These are phyloP conservation scores for Ornithorhynchus anatinus DNA, from an alignment of 2,113 vertebrate species.

Conservation along the genomic window DNA sequence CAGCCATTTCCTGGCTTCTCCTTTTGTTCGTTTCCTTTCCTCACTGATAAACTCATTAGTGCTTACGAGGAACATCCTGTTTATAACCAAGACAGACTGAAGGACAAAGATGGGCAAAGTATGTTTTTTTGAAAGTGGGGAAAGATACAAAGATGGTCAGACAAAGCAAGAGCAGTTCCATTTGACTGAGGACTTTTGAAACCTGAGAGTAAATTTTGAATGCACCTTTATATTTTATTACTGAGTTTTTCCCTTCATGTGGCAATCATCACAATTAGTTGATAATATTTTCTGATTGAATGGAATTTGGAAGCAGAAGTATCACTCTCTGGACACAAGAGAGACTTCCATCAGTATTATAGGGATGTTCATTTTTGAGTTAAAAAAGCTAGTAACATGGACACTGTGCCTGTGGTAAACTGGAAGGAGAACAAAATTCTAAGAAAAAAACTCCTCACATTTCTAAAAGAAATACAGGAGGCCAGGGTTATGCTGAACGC, in stretches of 20 bases:
- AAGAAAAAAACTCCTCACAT: background rate
- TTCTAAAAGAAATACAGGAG: background rate
- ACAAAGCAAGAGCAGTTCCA: slow-evolving; percentile 2
- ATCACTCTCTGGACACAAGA: slow-evolving; percentile 6
- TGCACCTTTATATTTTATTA: background rate
- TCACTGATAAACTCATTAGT: slow-evolving; percentile 43
- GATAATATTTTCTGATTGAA: background rate
- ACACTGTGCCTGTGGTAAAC: background rate
- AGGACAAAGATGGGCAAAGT: slow-evolving; percentile 40
- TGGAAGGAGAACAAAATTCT: background rate
- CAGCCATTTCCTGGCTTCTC: slow-evolving; percentile 47
- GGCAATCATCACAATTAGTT: background rate
- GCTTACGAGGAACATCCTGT: slow-evolving; percentile 55
- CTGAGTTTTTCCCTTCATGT: slow-evolving; percentile 8
- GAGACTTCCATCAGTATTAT: background rate
- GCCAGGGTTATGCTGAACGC: background rate
- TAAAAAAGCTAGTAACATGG: background rate
- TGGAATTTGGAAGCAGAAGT: slow-evolving; percentile 18
- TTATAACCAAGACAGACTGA: slow-evolving; percentile 35
- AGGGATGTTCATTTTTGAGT: background rate
- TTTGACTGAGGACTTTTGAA: background rate
- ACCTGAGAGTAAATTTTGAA: background rate
- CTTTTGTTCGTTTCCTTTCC: slow-evolving; percentile 51
- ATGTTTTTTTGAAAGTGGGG: slow-evolving; percentile 5
- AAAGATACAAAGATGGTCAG: slow-evolving; percentile 9